Evolutionary conservation across 2,113 vertebrate species (phyloP).

Genomic region (Neogobius melanostomus): DNA sequence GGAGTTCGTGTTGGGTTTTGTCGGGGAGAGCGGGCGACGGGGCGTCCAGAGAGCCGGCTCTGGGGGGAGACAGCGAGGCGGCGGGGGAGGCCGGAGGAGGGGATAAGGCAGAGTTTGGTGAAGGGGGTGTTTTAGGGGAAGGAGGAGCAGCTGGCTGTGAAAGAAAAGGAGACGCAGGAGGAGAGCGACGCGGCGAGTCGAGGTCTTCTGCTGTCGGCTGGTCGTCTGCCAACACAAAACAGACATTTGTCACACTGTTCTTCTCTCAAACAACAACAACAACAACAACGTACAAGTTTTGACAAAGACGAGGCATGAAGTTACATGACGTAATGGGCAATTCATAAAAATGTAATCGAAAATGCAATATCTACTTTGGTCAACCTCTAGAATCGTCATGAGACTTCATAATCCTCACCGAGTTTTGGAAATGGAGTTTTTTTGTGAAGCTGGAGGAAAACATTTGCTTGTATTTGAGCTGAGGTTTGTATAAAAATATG

Average conservation of each 20-base stretch:
- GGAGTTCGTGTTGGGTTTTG: neutral
- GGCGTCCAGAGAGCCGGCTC: slow-evolving; percentile 28
- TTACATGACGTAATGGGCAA: no score
- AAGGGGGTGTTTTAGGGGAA: neutral
- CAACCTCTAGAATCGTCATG: no score
- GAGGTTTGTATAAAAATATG: no score
- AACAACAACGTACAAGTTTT: no score
- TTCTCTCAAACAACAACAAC: no score
- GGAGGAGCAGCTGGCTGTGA: neutral
- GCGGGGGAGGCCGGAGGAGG: neutral
- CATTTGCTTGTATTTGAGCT: no score
- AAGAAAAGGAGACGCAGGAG: neutral
- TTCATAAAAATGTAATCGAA: no score
- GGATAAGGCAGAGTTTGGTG: slow-evolving; percentile 13
- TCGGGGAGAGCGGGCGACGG: neutral
- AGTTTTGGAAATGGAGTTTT: no score
- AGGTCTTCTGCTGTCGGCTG: neutral
- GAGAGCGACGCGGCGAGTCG: neutral
- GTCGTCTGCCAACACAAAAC: slow-evolving; percentile 34
- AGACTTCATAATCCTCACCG: no score
- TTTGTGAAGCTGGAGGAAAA: no score
- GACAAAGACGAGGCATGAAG: no score
- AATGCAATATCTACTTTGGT: no score
- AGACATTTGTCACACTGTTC: neutral
- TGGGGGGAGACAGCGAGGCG: neutral